These are phyloP conservation scores for Arctocebus calabarensis DNA, from an alignment of 2,797 vertebrate genomes.

Conservation along the genomic window DNA sequence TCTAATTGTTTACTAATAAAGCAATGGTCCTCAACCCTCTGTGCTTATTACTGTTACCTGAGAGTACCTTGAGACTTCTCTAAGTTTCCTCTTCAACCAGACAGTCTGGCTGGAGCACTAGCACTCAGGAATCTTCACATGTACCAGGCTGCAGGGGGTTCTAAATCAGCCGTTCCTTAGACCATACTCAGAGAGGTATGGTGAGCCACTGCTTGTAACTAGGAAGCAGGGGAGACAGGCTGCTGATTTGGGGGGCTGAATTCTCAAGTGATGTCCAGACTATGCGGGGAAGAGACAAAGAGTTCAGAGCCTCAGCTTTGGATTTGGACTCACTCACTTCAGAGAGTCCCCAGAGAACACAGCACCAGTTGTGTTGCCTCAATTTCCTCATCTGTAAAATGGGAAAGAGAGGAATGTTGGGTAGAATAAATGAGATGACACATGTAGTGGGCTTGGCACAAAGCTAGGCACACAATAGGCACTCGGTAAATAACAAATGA, in stretches of 20 bases:
- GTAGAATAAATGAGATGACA: not conserved
- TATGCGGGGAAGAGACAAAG: rapidly evolving
- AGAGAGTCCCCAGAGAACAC: no score
- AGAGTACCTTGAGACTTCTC: not conserved
- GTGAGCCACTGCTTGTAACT: not conserved
- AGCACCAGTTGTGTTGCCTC: not conserved
- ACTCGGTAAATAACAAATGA: not conserved
- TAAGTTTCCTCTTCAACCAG: not conserved
- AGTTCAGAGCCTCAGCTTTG: not conserved
- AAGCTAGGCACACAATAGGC: not conserved
- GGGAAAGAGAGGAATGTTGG: not conserved
- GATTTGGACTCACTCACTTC: not conserved
- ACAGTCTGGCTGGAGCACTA: not conserved
- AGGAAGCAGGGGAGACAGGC: not conserved
- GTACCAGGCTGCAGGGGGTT: not conserved
- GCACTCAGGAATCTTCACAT: not conserved
- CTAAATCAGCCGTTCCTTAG: not conserved
- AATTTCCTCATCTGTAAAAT: not conserved
- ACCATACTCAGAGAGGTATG: not conserved
- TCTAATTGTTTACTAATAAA: not conserved
- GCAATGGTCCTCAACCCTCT: not conserved
- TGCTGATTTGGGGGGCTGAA: not conserved
- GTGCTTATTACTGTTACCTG: not conserved
- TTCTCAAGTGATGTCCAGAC: not conserved
- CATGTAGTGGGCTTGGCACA: not conserved